Evolutionary conservation across 2,888 invertebrate species (phyloP), one percentile per base, ranked within the genome.

Genomic region (Neoaliturus tenellus): DNA sequence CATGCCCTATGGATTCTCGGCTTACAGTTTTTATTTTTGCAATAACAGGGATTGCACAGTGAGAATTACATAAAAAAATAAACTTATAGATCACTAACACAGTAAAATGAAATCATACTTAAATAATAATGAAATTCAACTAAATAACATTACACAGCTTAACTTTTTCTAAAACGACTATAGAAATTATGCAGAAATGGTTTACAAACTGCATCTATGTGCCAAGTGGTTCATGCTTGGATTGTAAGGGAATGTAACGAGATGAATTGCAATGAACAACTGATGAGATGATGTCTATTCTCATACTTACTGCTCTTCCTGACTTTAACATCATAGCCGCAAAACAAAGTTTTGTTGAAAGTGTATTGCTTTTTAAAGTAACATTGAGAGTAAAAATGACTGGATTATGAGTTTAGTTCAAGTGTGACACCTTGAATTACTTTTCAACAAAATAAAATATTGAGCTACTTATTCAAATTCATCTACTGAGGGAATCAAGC

Each of bases 261-360:
- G 20, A 31, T 62, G 25, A 17, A 14, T 62, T 28, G 12, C 25
- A 62, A 31, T 20, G 31, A 28, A 31, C 31, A 12, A 31, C 31
- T 31, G 14, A 62, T 62, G 62, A 28, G 28, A 39, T 35, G 71
- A 10, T 39, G 8, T 71, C 23, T 35, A 31, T 35, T n/a, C 1
- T 23, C 39, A 33, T 78, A 78, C 78, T 78, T 78, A 78, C 78
- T 78, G 51, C 55, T 78, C 78, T 55, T 28, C n/a, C 31, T 78
- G 55, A 78, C 78, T 78, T 55, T 51, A 10, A 28, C 25, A 28
- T 28, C 31, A 33, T n/a, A 8, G 41, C 78, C 44, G 78, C 78
- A 78, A 78, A 78, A 78, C 78, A 78, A 78, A 55, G 25, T 28
- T 28, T 48, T 55, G 39, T 39, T 71, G 39, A 39, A 71, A 71